Evolutionary conservation across 2,888 invertebrate genomes (phyloP).

Genomic region (Pachydiplax longipennis): DNA sequence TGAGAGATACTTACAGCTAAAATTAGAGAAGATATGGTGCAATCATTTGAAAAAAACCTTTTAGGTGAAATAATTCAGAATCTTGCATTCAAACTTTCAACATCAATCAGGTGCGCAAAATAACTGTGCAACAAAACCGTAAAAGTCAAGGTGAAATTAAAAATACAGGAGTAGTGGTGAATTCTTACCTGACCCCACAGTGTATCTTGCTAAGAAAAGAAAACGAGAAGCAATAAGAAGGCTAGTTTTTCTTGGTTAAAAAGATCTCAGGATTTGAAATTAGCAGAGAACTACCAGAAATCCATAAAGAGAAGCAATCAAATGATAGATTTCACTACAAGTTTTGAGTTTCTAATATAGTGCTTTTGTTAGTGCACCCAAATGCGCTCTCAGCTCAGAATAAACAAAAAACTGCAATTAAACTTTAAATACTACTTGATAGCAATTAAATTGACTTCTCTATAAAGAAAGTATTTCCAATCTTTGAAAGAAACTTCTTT

Average conservation of each 20-base stretch:
- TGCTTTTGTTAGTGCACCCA: constrained; percentile 18
- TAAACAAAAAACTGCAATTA: background rate
- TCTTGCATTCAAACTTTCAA: background rate
- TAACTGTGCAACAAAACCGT: background rate
- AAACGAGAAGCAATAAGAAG: constrained; percentile 48
- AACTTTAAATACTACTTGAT: background rate
- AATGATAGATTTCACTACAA: background rate
- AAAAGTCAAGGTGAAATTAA: background rate
- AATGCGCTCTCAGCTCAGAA: background rate
- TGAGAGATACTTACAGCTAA: no score
- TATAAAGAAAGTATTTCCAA: background rate
- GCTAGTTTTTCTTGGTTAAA: constrained; percentile 19
- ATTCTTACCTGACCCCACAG: constrained; percentile 58
- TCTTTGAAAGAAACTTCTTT: background rate
- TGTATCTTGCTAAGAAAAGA: constrained; percentile 56
- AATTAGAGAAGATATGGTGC: no score
- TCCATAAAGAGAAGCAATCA: background rate
- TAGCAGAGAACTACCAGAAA: background rate
- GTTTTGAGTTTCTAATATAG: constrained; percentile 6
- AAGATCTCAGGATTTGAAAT: background rate
- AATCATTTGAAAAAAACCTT: no score
- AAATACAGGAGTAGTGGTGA: background rate
- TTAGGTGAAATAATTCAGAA: background rate
- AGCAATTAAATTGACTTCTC: background rate
- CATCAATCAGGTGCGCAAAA: background rate